Percentiles rank a stretch among this genome's conserved stretches.
phyloP scores from a whole-genome alignment of 2,797 vertebrate genomes.

The Sebastes trivittatus region DNA sequence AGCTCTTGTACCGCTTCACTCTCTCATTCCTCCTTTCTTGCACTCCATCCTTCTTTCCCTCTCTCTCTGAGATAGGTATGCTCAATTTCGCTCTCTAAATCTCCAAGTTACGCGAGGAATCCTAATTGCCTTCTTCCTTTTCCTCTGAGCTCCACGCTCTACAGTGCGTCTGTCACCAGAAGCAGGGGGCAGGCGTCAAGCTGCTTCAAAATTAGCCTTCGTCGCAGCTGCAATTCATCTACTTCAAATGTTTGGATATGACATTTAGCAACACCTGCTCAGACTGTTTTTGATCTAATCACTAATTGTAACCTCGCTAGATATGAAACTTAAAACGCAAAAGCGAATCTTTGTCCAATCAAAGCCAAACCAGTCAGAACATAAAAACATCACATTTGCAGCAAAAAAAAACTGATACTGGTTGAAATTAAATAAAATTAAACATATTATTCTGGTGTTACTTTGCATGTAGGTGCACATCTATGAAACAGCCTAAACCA shows the following conservation, averaged over 20 bases:
- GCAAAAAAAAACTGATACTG: too few species aligned
- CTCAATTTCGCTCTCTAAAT: slow-evolving; percentile 79
- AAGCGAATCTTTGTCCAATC: background rate
- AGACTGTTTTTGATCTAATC: background rate
- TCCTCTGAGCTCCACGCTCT: slow-evolving; percentile 44
- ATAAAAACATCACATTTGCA: background rate
- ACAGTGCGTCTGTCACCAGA: slow-evolving; percentile 40
- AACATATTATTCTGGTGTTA: background rate
- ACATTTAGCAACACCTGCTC: slow-evolving; percentile 9
- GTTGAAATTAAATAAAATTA: background rate
- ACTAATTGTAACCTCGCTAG: background rate
- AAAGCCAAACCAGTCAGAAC: background rate
- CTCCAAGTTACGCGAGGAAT: slow-evolving; percentile 76
- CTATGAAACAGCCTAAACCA: too few species aligned
- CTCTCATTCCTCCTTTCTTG: slow-evolving; percentile 45
- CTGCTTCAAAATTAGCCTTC: slow-evolving; percentile 14
- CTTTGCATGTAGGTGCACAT: background rate
- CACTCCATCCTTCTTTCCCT: slow-evolving; percentile 22
- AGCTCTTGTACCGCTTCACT: slow-evolving; percentile 42
- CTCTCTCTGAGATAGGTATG: slow-evolving; percentile 73
- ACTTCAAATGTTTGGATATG: slow-evolving; percentile 18
- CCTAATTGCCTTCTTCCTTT: slow-evolving; percentile 81
- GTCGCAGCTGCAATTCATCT: slow-evolving; percentile 3
- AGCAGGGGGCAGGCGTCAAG: slow-evolving; percentile 1
- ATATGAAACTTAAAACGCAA: background rate